phyloP scores from a whole-genome alignment of 2,797 vertebrate species.

The Tachyglossus aculeatus region DNA sequence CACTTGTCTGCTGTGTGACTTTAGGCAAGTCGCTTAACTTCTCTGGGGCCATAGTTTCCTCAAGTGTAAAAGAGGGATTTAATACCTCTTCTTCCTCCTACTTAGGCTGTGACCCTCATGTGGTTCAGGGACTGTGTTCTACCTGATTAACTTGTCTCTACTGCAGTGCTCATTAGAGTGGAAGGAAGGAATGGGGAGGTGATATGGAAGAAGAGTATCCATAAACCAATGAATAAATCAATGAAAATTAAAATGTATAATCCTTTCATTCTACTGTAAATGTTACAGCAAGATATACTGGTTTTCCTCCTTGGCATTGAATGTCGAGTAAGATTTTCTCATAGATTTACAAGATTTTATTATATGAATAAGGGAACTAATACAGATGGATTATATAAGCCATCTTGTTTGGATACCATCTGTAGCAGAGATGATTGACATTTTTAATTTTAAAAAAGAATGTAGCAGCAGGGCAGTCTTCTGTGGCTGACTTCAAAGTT shows the following conservation, averaged over 20 bases:
- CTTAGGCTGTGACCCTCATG: too few species aligned
- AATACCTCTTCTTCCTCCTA: too few species aligned
- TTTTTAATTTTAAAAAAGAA: slow-evolving; percentile 1
- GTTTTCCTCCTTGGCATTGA: slow-evolving; percentile 19
- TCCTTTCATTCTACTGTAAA: not conserved
- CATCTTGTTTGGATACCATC: not conserved
- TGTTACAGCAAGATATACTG: slow-evolving; percentile 17
- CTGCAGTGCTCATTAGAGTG: too few species aligned
- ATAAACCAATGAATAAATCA: not conserved
- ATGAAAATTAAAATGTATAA: slow-evolving; percentile 22
- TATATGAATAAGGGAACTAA: slow-evolving; percentile 4
- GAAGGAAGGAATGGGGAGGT: too few species aligned
- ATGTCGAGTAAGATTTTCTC: slow-evolving; percentile 40
- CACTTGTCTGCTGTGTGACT: too few species aligned
- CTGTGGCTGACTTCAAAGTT: not conserved
- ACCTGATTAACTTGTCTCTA: too few species aligned
- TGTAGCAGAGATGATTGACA: not conserved
- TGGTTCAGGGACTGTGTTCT: too few species aligned
- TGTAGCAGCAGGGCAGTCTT: not conserved
- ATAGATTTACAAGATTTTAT: slow-evolving; percentile 18
- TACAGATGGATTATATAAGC: not conserved
- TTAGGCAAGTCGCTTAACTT: too few species aligned
- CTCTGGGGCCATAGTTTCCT: too few species aligned
- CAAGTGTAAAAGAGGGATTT: too few species aligned
- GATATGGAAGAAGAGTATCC: too few species aligned